Conservation (phyloP, 2,888 invertebrate genomes). For the Agriopis leucophaearia region DNA sequence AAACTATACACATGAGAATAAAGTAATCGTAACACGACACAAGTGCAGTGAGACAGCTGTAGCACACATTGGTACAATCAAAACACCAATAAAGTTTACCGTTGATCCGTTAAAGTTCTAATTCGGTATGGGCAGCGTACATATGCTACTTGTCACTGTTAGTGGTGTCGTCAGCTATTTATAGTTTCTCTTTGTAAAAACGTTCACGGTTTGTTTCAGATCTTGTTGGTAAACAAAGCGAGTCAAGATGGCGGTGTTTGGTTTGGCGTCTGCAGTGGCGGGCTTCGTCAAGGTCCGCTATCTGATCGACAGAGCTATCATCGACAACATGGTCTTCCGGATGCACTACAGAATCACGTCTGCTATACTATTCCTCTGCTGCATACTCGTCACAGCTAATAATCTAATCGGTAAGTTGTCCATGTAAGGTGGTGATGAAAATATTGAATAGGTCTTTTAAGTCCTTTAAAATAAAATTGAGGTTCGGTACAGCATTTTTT, state of each 20-base stretch:
- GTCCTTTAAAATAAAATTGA: too few species aligned
- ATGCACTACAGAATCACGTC: constrained; percentile 96
- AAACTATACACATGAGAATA: constrained; percentile 56
- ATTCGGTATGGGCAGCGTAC: constrained; percentile 73
- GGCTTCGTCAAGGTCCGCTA: constrained; percentile 96
- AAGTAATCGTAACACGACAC: constrained; percentile 57
- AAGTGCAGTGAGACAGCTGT: constrained; percentile 64
- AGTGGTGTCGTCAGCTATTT: constrained; percentile 63
- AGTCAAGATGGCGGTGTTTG: constrained; percentile 91
- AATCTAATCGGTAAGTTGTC: constrained; percentile 94
- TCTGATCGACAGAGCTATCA: constrained; percentile 94
- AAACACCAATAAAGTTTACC: constrained; percentile 74
- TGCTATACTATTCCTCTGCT: constrained; percentile 94
- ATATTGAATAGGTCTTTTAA: too few species aligned
- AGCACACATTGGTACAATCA: constrained; percentile 71
- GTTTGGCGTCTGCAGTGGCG: constrained; percentile 95
- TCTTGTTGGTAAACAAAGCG: constrained; percentile 63
- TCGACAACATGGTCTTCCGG: constrained; percentile 96
- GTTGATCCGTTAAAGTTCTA: constrained; percentile 76
- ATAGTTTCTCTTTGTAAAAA: constrained; percentile 61
- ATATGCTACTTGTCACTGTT: constrained; percentile 75
- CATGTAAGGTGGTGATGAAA: too few species aligned
- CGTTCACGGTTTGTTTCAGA: constrained; percentile 55
- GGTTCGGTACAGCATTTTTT: too few species aligned
- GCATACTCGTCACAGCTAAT: constrained; percentile 95